Conservation (phyloP, 2,888 invertebrate genomes). For the Cephus rjabovi region DNA sequence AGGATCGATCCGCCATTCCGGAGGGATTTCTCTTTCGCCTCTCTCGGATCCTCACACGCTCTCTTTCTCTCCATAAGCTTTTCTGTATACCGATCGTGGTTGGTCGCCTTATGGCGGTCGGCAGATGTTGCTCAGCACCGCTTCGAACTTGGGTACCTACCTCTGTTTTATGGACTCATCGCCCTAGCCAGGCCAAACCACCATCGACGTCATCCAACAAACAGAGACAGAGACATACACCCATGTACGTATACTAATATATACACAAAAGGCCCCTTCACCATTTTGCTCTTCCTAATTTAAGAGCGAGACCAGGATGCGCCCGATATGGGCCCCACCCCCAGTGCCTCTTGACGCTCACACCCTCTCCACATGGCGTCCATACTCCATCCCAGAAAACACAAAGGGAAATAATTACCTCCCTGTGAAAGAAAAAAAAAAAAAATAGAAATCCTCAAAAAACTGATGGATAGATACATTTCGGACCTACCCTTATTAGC, state of each 20-base stretch:
- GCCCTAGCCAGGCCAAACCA: conserved; percentile 22
- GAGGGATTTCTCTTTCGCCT: conserved; percentile 2
- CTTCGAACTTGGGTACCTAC: not conserved
- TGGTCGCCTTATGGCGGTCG: conserved; percentile 55
- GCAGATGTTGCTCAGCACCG: conserved; percentile 45
- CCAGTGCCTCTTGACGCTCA: conserved; percentile 10
- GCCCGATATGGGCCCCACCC: conserved; percentile 21
- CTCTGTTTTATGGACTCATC: conserved; percentile 46
- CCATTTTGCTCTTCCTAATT: conserved; percentile 48
- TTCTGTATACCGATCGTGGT: conserved; percentile 36
- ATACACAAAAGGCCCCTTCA: conserved; percentile 12
- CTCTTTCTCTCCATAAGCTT: conserved; percentile 28
- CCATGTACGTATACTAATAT: not conserved
- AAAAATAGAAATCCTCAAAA: too few relatives aligned
- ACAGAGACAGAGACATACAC: conserved; percentile 7
- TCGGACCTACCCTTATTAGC: not conserved
- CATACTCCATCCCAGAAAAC: conserved; percentile 39
- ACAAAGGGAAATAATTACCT: conserved; percentile 62
- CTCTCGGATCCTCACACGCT: not conserved
- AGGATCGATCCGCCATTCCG: conserved; percentile 49
- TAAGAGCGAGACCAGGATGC: conserved; percentile 37
- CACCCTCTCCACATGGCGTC: conserved; percentile 54
- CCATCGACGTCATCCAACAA: not conserved
- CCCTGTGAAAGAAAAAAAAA: conserved; percentile 26
- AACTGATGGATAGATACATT: conserved; percentile 5